These are phyloP conservation scores for Parus major DNA, from an alignment of 2,113 vertebrate species.

Conservation along the genomic window DNA sequence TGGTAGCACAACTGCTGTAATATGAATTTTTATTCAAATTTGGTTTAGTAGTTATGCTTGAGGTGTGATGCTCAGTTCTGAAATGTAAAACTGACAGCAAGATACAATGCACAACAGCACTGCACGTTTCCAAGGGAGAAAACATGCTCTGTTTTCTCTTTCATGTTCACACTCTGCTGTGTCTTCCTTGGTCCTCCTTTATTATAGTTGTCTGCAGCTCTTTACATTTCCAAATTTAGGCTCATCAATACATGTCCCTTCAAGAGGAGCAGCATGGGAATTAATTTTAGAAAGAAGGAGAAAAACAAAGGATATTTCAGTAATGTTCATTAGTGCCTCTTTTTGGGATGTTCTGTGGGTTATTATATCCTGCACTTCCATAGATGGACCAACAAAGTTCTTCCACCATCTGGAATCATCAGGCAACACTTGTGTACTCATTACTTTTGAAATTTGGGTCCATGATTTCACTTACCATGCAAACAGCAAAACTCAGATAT, in stretches of 20 bases:
- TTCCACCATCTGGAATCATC: neutral
- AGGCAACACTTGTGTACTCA: neutral
- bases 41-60: neutral
- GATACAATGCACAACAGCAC: neutral
- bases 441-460: neutral
- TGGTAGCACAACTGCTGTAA: neutral
- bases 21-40: slow-evolving; percentile 31
- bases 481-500: neutral
- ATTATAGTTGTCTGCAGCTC: neutral
- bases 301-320: neutral
- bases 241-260: fast-evolving
- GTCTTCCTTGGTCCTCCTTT: neutral
- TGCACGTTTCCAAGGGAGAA: neutral
- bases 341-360: neutral
- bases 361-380: neutral
- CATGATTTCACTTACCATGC: neutral
- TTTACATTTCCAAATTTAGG: neutral
- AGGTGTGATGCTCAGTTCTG: neutral
- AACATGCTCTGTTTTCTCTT: too few species aligned
- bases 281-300: neutral
- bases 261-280: neutral
- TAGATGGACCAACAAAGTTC: neutral
- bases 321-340: neutral
- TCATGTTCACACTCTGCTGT: neutral
- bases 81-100: neutral